phyloP scores from a whole-genome alignment of 2,797 vertebrate genomes.

The Oreochromis grahami region DNA sequence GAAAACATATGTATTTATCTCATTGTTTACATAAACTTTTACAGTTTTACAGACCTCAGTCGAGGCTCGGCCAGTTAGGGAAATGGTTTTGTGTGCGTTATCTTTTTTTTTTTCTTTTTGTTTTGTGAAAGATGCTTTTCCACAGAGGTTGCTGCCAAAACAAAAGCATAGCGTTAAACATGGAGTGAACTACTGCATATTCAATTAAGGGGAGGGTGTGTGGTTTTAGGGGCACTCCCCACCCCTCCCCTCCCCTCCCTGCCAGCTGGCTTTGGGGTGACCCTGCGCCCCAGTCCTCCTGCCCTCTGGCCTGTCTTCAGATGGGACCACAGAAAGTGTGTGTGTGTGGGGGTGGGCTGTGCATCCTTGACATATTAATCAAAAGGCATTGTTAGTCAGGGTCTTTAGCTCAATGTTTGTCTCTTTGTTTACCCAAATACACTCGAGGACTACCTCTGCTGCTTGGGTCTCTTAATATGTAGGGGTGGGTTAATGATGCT shows the following conservation, averaged over 20 bases:
- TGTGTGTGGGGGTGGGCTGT: constrained; percentile 33
- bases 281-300: constrained; percentile 63
- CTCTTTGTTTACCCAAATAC: constrained; percentile 61
- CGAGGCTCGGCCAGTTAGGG: constrained; percentile 83
- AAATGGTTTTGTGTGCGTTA: constrained; percentile 34
- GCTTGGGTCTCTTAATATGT: constrained; percentile 50
- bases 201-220: constrained; percentile 47
- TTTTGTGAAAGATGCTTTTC: constrained; percentile 45
- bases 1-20: constrained; percentile 97
- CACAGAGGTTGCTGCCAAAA: constrained; percentile 74
- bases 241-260: constrained; percentile 28
- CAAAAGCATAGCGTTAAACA: constrained; percentile 52
- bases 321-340: constrained; percentile 25
- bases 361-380: constrained; percentile 68
- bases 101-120: neutral
- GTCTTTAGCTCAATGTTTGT: constrained; percentile 54
- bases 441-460: constrained; percentile 54
- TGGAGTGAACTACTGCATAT: constrained; percentile 63
- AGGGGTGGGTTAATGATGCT: constrained; percentile 31
- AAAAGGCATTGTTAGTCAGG: constrained; percentile 69
- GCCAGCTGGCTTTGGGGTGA: constrained; percentile 75
- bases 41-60: constrained; percentile 98
- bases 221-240: constrained; percentile 19
- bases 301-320: constrained; percentile 73
- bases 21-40: constrained; percentile 99